Evolutionary conservation across 2,888 invertebrate genomes (phyloP).

Genomic region (Bruchidius siliquastri): DNA sequence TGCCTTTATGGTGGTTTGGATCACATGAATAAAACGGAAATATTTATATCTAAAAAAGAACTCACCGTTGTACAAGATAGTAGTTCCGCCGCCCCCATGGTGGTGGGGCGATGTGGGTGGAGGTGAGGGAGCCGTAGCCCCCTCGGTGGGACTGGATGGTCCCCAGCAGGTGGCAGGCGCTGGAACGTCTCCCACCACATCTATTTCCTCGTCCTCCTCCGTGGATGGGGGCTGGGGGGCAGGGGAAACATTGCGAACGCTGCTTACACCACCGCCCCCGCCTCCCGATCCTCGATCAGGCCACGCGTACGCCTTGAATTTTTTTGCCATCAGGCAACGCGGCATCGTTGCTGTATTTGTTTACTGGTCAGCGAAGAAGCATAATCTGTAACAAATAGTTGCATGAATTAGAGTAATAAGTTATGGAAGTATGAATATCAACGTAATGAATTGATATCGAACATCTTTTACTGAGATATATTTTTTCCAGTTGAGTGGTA

Average conservation of each 20-base stretch:
- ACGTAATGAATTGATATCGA: too few relatives aligned
- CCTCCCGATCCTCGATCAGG: slow-evolving; percentile 51
- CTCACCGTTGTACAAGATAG: slow-evolving; percentile 75
- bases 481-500: too few relatives aligned
- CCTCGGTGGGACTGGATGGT: slow-evolving; percentile 70
- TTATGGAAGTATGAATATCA: too few relatives aligned
- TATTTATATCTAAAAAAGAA: slow-evolving; percentile 14
- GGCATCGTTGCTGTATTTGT: slow-evolving; percentile 57
- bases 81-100: slow-evolving; percentile 50
- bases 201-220: slow-evolving; percentile 77
- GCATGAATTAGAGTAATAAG: neutral
- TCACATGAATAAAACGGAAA: too few relatives aligned
- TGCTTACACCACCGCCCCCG: slow-evolving; percentile 32
- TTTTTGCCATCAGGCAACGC: slow-evolving; percentile 93
- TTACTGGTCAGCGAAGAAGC: neutral
- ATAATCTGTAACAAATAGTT: neutral
- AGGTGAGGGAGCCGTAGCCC: slow-evolving; percentile 70
- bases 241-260: slow-evolving; percentile 9
- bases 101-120: slow-evolving; percentile 60
- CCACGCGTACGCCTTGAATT: slow-evolving; percentile 87
- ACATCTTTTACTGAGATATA: too few relatives aligned
- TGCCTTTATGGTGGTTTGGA: too few relatives aligned
- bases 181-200: slow-evolving; percentile 72
- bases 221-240: slow-evolving; percentile 38
- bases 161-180: slow-evolving; percentile 60